phyloP scores from a whole-genome alignment of 2,888 invertebrate species.

The Troilus luridus region DNA sequence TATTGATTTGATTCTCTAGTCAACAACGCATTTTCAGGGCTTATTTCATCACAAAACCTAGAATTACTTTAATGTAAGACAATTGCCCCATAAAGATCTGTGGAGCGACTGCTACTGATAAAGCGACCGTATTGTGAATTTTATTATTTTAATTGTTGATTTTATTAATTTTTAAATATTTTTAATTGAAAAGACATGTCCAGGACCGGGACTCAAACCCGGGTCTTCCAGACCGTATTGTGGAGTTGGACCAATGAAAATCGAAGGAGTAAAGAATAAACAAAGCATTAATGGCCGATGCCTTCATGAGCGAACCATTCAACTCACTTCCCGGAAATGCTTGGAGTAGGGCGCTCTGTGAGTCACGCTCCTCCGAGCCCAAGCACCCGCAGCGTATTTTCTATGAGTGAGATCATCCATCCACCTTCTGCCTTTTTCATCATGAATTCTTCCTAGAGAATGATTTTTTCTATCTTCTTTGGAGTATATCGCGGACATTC shows the following conservation, averaged over 20 bases:
- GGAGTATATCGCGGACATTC: not conserved
- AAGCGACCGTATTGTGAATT: no score
- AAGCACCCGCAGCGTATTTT: not conserved
- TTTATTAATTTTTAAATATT: no score
- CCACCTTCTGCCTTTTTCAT: not conserved
- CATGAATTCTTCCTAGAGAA: not conserved
- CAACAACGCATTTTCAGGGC: no score
- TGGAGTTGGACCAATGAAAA: not conserved
- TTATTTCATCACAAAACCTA: no score
- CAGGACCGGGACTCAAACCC: no score
- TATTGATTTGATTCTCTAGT: no score
- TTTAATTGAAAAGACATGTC: not conserved
- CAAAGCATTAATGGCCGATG: not conserved
- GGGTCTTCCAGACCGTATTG: no score
- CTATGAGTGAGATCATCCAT: constrained; percentile 6
- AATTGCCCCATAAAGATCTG: no score
- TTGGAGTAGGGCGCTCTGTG: not conserved
- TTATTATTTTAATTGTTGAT: no score
- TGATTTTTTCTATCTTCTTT: not conserved
- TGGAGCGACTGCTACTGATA: no score
- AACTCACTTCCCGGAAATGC: constrained; percentile 32
- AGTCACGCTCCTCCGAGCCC: not conserved
- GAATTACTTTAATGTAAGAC: no score
- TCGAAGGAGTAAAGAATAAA: not conserved
- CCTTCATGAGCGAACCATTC: constrained; percentile 28